A percentile compares a stretch with the other conserved stretches of the same genome.
These are phyloP conservation scores for Mactromeris polynyma DNA, from an alignment of 2,888 invertebrate genomes.

Conservation along the genomic window DNA sequence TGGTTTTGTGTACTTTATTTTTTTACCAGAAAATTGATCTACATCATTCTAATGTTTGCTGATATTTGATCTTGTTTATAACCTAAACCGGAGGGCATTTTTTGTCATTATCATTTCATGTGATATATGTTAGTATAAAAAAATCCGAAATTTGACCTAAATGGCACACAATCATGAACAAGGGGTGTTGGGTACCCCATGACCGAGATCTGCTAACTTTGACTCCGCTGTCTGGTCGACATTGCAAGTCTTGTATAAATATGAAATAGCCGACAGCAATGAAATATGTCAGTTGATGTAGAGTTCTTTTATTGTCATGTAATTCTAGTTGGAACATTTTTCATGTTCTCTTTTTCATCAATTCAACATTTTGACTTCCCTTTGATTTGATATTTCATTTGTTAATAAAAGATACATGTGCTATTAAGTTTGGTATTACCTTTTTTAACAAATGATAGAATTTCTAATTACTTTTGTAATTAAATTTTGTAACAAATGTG, in stretches of 20 bases:
- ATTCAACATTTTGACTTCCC: too few relatives aligned
- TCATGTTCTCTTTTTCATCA: background rate
- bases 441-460: too few relatives aligned
- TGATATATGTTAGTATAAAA: background rate
- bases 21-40: constrained; percentile 2
- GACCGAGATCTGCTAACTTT: background rate
- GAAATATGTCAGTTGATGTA: background rate
- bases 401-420: too few relatives aligned
- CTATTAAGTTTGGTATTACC: too few relatives aligned
- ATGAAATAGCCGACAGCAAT: background rate
- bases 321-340: background rate
- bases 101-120: background rate
- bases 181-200: background rate
- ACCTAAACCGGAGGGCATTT: background rate
- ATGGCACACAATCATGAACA: background rate
- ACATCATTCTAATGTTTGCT: background rate
- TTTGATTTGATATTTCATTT: too few relatives aligned
- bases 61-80: background rate
- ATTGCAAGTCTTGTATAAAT: background rate
- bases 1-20: background rate
- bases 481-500: too few relatives aligned
- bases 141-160: background rate
- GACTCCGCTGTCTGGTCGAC: background rate
- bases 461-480: too few relatives aligned
- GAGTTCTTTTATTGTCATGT: background rate